Conservation (phyloP, 2,888 invertebrate species). For the Hoplodrina blanda region DNA sequence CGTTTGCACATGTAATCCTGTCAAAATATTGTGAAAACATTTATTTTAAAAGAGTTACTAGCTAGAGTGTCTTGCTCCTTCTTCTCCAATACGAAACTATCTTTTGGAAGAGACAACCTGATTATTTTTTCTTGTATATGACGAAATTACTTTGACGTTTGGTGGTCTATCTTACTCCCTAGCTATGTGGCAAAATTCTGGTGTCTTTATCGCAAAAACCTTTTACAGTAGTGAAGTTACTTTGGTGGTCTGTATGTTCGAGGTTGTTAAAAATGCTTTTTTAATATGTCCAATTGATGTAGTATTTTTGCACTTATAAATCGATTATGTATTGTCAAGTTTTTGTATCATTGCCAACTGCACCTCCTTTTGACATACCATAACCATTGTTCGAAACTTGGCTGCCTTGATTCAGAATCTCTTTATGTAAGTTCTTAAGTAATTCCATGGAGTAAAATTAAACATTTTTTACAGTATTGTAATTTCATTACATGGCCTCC, state of each 20-base stretch:
- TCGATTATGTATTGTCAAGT: conserved; percentile 25
- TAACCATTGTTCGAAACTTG: conserved; percentile 59
- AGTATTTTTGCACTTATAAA: conserved; percentile 13
- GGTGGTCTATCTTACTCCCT: no score
- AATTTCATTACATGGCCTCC: conserved; percentile 69
- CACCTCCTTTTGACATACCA: conserved; percentile 21
- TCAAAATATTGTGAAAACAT: no score
- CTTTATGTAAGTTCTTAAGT: conserved; percentile 61
- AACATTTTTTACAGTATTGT: conserved; percentile 51
- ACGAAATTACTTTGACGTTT: no score
- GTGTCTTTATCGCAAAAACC: not conserved
- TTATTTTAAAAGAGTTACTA: no score
- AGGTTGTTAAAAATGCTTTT: not conserved
- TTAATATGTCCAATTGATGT: not conserved
- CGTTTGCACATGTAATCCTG: no score
- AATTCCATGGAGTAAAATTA: conserved; percentile 60
- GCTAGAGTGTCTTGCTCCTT: no score
- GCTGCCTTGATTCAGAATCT: conserved; percentile 68
- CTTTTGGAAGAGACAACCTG: no score
- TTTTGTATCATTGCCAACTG: conserved; percentile 46
- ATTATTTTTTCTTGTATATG: no score
- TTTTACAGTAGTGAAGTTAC: not conserved
- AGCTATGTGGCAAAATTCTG: not conserved
- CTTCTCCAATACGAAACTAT: no score
- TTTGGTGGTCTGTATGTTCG: not conserved